phyloP scores from a whole-genome alignment of 2,888 invertebrate genomes.

The Pterobdella sp. region DNA sequence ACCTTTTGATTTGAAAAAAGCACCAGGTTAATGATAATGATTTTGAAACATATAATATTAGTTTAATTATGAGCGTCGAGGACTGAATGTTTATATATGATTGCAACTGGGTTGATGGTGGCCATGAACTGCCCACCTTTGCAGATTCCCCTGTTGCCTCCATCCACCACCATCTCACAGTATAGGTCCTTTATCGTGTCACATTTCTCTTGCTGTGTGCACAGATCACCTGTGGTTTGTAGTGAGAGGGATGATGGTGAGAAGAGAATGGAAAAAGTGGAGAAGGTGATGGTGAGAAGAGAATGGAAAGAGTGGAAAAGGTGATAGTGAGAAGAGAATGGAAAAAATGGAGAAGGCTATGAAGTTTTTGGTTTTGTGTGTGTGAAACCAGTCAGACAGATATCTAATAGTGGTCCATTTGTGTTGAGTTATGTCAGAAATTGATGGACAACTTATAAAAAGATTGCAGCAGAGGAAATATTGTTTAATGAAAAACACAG shows the following conservation, averaged over 20 bases:
- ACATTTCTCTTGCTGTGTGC: constrained; percentile 55
- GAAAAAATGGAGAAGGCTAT: neutral
- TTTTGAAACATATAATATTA: too few species aligned
- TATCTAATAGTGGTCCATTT: neutral
- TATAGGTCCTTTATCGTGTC: constrained; percentile 54
- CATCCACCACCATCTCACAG: constrained; percentile 51
- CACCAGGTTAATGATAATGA: too few species aligned
- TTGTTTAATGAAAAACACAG: neutral
- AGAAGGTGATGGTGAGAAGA: too few species aligned
- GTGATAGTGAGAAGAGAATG: neutral
- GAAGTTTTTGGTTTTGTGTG: neutral
- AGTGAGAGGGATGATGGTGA: too few species aligned
- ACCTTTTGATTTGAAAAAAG: too few species aligned
- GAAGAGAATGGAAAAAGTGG: too few species aligned
- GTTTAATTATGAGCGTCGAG: too few species aligned
- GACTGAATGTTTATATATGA: too few species aligned
- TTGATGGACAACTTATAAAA: neutral
- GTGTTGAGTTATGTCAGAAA: neutral
- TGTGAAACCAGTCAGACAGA: neutral
- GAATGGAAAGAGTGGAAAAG: too few species aligned
- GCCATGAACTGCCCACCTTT: constrained; percentile 36
- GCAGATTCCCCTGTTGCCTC: constrained; percentile 36
- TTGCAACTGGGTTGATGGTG: too few species aligned
- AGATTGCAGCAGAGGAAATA: neutral
- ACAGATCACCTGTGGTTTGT: constrained; percentile 56